Evolutionary conservation across 2,113 vertebrate species (phyloP), one percentile per base, ranked within the genome.

Genomic region (Anguilla japonica): DNA sequence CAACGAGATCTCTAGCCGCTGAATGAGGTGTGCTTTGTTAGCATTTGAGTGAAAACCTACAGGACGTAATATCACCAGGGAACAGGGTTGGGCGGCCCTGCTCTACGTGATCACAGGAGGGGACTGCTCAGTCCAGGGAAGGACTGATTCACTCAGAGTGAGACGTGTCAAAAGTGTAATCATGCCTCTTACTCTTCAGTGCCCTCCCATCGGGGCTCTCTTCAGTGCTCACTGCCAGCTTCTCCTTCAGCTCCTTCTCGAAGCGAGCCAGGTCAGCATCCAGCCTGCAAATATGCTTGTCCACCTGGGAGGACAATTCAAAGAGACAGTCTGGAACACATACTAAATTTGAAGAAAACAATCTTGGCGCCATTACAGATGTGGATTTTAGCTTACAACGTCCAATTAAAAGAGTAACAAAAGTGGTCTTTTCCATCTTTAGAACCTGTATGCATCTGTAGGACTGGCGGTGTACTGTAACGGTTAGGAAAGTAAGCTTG

Each of bases 191-290:
- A 98, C 98, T 99, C 96, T 99, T 99, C 75, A 97, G 29, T 26
- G 86, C 93, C 83, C 95, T 94, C 60, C 94, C 93, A 3, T 94
- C 97, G 16, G 97, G 80, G 39, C 91, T 96, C 84, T 99, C 98
- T 0, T 98, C 97, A 89, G 97, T 96, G 0, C 96, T 97, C 89
- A 97, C 94, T 89, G 99, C 98, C 93, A 99, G 92, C 90, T 99
- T 99, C 88, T 99, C 98, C 89, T 99, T 99, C 29, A 99, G 95
- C 89, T 99, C 98, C 0, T 99, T 99, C 79, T 99, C 98, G 7
- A 99, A 99, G 0, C 98, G 96, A 0, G 98, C 98, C 88, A 99
- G 90, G 91, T 99, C 98, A 0, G 98, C 98, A 1, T 99, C 98
- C 43, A 99, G 95, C 75, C 98, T 95, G 40, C 98, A 96, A 88